phyloP scores from a whole-genome alignment of 2,113 vertebrate species.

The Dasyornis broadbenti region DNA sequence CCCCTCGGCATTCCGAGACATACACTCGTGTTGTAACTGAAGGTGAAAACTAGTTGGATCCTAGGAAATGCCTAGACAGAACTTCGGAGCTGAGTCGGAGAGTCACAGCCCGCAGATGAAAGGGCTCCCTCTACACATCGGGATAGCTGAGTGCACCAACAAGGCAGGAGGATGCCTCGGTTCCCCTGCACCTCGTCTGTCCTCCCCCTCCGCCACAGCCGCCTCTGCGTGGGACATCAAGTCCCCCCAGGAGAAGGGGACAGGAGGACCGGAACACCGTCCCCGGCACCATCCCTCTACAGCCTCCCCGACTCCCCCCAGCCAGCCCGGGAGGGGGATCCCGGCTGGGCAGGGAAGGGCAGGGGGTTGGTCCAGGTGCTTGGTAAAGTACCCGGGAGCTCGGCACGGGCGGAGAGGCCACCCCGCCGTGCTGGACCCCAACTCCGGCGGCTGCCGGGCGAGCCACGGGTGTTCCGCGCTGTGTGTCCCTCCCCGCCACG shows the following conservation, averaged over 20 bases:
- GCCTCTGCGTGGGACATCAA: not conserved
- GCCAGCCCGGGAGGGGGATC: not conserved
- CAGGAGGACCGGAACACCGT: not conserved
- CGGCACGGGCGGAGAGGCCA: not conserved
- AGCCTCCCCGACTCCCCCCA: too few species aligned
- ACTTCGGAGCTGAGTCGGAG: not conserved
- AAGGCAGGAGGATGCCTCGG: not conserved
- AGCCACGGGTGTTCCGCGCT: accelerated
- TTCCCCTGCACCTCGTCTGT: not conserved
- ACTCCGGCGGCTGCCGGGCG: not conserved
- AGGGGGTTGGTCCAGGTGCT: not conserved
- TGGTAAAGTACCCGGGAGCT: too few species aligned
- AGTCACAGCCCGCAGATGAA: not conserved
- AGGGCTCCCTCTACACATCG: not conserved
- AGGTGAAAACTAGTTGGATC: not conserved
- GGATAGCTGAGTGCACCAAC: accelerated
- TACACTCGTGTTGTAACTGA: accelerated
- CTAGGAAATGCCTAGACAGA: not conserved
- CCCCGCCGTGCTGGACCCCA: not conserved
- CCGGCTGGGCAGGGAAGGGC: too few species aligned
- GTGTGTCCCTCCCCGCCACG: not conserved
- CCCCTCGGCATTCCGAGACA: not conserved
- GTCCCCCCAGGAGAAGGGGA: not conserved
- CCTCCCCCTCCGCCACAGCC: not conserved
- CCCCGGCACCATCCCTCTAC: not conserved